Evolutionary conservation across 2,888 invertebrate species (phyloP).

Genomic region (Sinotaia quadrata): DNA sequence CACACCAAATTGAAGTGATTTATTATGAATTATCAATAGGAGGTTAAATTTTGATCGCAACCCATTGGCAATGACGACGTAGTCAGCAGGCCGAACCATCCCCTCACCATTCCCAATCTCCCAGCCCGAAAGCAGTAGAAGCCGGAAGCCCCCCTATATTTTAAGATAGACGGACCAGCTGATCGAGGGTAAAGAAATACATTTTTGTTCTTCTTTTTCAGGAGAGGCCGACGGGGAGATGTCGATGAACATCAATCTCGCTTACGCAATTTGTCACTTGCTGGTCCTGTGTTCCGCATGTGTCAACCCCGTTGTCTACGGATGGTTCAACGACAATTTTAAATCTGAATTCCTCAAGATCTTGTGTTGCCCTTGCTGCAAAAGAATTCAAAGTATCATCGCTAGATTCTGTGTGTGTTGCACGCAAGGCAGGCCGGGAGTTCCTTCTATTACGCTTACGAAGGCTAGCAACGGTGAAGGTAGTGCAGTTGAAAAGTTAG

Average conservation of each 20-base stretch:
- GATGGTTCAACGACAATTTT: constrained; percentile 95
- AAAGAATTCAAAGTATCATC: constrained; percentile 15
- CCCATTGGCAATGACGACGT: too few species aligned
- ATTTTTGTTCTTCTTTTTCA: too few species aligned
- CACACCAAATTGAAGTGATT: too few species aligned
- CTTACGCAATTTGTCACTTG: constrained; percentile 78
- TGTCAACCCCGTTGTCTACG: constrained; percentile 91
- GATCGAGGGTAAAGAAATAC: too few species aligned
- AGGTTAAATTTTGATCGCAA: too few species aligned
- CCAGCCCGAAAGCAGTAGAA: too few species aligned
- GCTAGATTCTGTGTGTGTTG: constrained; percentile 32
- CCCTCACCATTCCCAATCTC: too few species aligned
- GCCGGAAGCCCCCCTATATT: too few species aligned
- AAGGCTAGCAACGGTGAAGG: constrained; percentile 38
- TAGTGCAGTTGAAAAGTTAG: neutral
- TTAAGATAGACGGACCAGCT: too few species aligned
- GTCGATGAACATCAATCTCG: constrained; percentile 52
- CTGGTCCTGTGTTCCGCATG: constrained; percentile 91
- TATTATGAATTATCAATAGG: too few species aligned
- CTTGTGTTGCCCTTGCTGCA: constrained; percentile 58
- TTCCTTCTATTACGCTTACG: constrained; percentile 44
- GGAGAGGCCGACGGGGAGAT: neutral
- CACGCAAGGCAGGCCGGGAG: constrained; percentile 15
- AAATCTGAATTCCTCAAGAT: constrained; percentile 82
- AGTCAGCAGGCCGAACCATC: too few species aligned